A percentile compares a stretch with the other conserved stretches of the same genome.
Conservation (phyloP, 2,797 vertebrate genomes). For the Pseudocheirus occidentalis region DNA sequence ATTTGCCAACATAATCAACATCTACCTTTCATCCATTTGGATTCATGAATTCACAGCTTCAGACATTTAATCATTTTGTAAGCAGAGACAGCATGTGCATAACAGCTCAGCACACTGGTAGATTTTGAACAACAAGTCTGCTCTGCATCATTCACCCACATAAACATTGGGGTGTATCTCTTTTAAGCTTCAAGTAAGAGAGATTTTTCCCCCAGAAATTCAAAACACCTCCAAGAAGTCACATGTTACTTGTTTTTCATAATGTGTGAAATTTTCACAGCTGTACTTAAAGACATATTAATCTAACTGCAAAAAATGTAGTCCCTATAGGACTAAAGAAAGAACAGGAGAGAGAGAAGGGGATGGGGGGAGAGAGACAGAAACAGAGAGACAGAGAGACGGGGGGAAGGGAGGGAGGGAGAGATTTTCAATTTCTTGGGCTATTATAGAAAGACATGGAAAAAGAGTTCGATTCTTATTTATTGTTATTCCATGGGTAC, state of each 20-base stretch:
- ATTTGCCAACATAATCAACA: constrained; percentile 47
- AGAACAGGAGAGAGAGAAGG: background rate
- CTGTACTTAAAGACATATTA: constrained; percentile 60
- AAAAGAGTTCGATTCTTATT: background rate
- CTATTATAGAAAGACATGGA: constrained; percentile 28
- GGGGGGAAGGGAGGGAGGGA: background rate
- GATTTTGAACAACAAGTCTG: constrained; percentile 40
- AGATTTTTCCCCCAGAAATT: constrained; percentile 39
- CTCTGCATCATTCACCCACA: constrained; percentile 44
- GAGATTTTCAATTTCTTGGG: background rate
- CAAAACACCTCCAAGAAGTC: background rate
- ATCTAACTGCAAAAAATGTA: constrained; percentile 53
- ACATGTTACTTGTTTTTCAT: constrained; percentile 58
- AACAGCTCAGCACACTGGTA: constrained; percentile 40
- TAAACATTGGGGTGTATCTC: constrained; percentile 49
- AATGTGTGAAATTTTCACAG: constrained; percentile 73
- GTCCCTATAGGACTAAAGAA: constrained; percentile 43
- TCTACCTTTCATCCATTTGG: constrained; percentile 60
- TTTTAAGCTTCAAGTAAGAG: constrained; percentile 62
- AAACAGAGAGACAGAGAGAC: background rate
- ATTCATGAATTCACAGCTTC: constrained; percentile 56
- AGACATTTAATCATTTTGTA: constrained; percentile 58
- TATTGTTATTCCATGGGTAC: background rate
- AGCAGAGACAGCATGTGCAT: constrained; percentile 31
- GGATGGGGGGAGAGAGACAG: no score